Percentiles rank a stretch among this genome's conserved stretches.
Conservation (phyloP, 2,797 vertebrate genomes). For the Acomys russatus region DNA sequence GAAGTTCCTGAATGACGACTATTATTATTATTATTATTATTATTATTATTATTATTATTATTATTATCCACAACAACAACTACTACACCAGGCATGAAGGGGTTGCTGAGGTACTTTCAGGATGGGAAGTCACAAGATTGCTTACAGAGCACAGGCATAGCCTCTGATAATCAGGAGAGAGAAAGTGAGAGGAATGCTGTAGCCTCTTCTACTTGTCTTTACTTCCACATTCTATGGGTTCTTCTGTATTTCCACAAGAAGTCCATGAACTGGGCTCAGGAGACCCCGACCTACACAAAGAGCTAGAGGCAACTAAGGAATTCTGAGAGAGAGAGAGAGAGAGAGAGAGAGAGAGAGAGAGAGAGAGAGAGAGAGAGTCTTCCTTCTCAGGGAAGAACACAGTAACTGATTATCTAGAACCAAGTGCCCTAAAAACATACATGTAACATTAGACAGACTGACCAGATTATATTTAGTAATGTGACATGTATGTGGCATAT, state of each 20-base stretch:
- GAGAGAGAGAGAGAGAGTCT: too few relatives aligned
- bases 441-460: not conserved
- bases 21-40: not conserved
- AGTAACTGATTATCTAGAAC: not conserved
- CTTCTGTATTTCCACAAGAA: not conserved
- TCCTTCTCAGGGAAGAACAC: not conserved
- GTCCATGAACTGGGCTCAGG: not conserved
- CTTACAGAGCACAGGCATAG: not conserved
- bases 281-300: not conserved
- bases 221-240: not conserved
- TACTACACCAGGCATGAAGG: not conserved
- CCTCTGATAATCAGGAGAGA: not conserved
- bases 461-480: not conserved
- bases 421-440: not conserved
- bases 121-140: not conserved
- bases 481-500: not conserved
- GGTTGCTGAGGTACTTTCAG: not conserved
- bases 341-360: too few relatives aligned
- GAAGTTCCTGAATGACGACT: not conserved
- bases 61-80: not conserved
- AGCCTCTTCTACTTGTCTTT: not conserved
- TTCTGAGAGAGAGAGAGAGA: not conserved
- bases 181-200: not conserved
- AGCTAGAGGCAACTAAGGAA: not conserved
- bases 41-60: not conserved